Percentiles rank a stretch among this genome's conserved stretches.
phyloP scores from a whole-genome alignment of 2,888 invertebrate genomes.

The Diloba caeruleocephala region DNA sequence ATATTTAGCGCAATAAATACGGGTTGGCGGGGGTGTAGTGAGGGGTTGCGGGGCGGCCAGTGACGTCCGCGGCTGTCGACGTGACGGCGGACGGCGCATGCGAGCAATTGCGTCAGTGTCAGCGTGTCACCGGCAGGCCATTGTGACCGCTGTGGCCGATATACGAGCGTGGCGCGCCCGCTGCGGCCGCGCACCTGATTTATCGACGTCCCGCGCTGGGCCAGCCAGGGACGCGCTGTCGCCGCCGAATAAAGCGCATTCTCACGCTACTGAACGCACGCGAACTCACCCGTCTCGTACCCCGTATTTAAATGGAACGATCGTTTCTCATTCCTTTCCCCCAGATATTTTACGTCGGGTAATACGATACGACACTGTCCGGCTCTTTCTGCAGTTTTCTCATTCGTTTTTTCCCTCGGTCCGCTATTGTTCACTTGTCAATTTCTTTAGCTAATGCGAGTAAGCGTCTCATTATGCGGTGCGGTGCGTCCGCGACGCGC shows the following conservation, averaged over 20 bases:
- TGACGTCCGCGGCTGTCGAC: conserved; percentile 67
- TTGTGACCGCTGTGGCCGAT: conserved; percentile 81
- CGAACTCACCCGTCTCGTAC: conserved; percentile 83
- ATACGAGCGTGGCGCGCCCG: conserved; percentile 69
- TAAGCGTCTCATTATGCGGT: conserved; percentile 89
- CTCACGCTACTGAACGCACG: conserved; percentile 89
- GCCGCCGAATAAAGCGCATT: conserved; percentile 86
- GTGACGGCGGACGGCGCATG: conserved; percentile 77
- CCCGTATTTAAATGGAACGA: conserved; percentile 85
- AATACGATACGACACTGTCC: conserved; percentile 89
- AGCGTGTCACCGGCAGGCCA: conserved; percentile 79
- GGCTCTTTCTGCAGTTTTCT: conserved; percentile 87
- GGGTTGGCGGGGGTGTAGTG: conserved; percentile 59
- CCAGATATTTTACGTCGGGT: conserved; percentile 89
- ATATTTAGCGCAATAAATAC: conserved; percentile 89
- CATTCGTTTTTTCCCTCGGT: conserved; percentile 81
- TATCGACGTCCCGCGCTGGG: conserved; percentile 80
- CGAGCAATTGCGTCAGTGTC: conserved; percentile 86
- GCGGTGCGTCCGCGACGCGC: conserved; percentile 87
- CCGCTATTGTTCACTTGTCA: conserved; percentile 89
- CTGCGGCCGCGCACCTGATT: conserved; percentile 80
- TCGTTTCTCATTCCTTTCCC: conserved; percentile 88
- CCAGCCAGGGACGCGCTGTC: conserved; percentile 74
- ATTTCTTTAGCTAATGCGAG: conserved; percentile 89
- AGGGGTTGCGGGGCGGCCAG: conserved; percentile 63